Base-by-base conservation (phyloP, 2,888 invertebrate genomes). In the Thereva unica region DNA sequence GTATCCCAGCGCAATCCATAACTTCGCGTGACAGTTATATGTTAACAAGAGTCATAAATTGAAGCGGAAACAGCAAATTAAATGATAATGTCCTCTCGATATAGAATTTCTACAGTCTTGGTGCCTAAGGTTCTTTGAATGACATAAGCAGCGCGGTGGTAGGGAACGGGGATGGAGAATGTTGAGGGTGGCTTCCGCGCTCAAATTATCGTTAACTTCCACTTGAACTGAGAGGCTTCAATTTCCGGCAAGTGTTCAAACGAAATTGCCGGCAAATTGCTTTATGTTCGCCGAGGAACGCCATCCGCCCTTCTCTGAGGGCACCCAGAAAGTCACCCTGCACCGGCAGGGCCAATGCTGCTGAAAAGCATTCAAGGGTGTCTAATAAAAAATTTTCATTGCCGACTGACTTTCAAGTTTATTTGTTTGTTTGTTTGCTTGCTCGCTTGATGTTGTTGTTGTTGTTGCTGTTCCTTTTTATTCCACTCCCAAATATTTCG, bases 21-120 rank as follows among this genome's bases (percentile, higher is more conserved):
- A 44, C 53, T 8, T 64, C 53, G 64, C 64, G 64, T 64, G 64
- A 64, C 53, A 53, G 37, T 64, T 64, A 61, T 61, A 61, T 61
- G 61, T 61, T 61, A 61, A 64, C 64, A 64, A 64, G 44, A 64
- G 64, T 53, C 64, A 53, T 44, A 64, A 64, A 53, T 53, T 64
- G 42, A 64, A 64, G 53, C 64, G 64, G 64, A 64, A 64, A 64
- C 44, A 64, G 53, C 53, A 64, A 53, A 53, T 53, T 64, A 53
- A 53, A 53, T 53, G 64, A 53, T 64, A 64, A 64, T 63, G 50
- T 50, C 42, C 52, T 50, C 47, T 53, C 38, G 42, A 53, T 53
- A 64, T 64, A 53, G 53, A 64, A 64, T 53, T 23, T 44, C 45
- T 44, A 37, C 41, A 34, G 6, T 45, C 5, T 34, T 50, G 4